A percentile compares a stretch with the other conserved stretches of the same genome.
Conservation (phyloP, 2,113 vertebrate genomes). For the Pygathrix nemaeus region DNA sequence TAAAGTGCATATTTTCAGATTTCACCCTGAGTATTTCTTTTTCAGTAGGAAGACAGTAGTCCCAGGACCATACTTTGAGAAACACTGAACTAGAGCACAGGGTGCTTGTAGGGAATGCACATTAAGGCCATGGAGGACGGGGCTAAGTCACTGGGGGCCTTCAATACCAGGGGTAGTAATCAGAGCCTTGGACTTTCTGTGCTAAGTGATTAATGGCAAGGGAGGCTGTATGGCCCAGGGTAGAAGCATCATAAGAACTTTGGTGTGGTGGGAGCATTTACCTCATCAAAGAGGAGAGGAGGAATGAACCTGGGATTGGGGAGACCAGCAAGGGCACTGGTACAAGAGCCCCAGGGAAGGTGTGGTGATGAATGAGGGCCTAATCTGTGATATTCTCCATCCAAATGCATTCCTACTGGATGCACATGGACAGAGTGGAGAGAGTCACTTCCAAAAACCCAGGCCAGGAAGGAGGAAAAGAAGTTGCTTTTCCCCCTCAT, state of each 20-base stretch:
- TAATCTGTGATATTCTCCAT: neutral
- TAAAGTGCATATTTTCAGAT: neutral
- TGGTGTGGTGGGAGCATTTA: neutral
- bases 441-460: neutral
- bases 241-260: neutral
- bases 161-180: neutral
- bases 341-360: neutral
- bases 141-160: neutral
- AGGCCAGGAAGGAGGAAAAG: conserved; percentile 29
- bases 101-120: neutral
- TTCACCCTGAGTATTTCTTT: neutral
- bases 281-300: neutral
- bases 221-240: neutral
- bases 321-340: neutral
- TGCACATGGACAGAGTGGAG: neutral
- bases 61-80: neutral
- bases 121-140: neutral
- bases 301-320: accelerated
- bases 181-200: neutral
- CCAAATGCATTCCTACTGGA: neutral
- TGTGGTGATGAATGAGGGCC: neutral
- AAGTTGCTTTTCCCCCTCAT: neutral
- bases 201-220: neutral
- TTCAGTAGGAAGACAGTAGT: neutral
- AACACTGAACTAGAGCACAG: neutral